Evolutionary conservation across 2,888 invertebrate species (phyloP).

Genomic region (Phasia obesa): DNA sequence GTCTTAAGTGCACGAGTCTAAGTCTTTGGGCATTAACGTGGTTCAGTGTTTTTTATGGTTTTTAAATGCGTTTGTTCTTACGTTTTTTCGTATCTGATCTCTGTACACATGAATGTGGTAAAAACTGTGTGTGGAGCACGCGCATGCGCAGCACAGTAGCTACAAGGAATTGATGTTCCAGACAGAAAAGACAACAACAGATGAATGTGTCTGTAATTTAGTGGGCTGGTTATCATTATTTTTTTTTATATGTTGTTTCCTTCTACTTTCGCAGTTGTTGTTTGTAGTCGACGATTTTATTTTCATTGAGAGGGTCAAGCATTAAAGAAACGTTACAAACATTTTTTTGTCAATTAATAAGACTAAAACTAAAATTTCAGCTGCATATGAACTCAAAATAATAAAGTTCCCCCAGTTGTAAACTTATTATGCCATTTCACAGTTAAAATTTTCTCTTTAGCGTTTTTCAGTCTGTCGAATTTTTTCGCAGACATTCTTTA

Average conservation of each 20-base stretch:
- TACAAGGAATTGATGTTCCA: slow-evolving; percentile 63
- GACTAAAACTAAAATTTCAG: background rate
- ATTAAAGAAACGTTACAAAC: slow-evolving; percentile 15
- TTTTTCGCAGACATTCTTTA: slow-evolving; percentile 12
- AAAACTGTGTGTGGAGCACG: slow-evolving; percentile 41
- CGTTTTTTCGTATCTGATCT: slow-evolving; percentile 12
- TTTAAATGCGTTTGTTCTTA: slow-evolving; percentile 27
- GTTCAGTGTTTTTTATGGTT: slow-evolving; percentile 51
- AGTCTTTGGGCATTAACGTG: slow-evolving; percentile 56
- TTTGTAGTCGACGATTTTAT: slow-evolving; percentile 45
- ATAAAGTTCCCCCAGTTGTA: slow-evolving; percentile 1
- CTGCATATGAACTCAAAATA: slow-evolving; percentile 3
- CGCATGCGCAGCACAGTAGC: slow-evolving; percentile 74
- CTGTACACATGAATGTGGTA: background rate
- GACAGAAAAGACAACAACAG: slow-evolving; percentile 67
- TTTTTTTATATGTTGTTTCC: slow-evolving; percentile 23
- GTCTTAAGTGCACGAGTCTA: slow-evolving; percentile 37
- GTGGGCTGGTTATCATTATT: slow-evolving; percentile 62
- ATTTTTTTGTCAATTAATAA: background rate
- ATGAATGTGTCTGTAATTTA: slow-evolving; percentile 66
- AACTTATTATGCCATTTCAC: background rate
- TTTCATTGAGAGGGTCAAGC: slow-evolving; percentile 51
- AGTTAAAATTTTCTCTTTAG: background rate
- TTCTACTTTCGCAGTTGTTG: slow-evolving; percentile 19
- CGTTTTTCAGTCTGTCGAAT: too few relatives aligned